Conservation (phyloP, 2,888 invertebrate genomes). For the Torymus tubicola region DNA sequence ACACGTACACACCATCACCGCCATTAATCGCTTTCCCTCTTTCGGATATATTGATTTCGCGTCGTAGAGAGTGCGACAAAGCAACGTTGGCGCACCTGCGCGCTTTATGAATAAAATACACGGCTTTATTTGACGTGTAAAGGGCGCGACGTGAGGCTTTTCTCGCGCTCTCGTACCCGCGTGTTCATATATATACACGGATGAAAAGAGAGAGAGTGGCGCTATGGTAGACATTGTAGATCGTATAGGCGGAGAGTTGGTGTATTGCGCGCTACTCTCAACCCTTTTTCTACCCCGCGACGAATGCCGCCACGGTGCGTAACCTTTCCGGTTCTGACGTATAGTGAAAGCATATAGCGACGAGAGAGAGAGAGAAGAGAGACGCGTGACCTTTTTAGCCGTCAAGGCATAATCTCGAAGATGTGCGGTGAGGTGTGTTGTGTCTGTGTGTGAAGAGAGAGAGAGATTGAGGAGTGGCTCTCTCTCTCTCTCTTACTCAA, state of each 20-base stretch:
- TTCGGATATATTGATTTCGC: slow-evolving; percentile 66
- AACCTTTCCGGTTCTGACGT: too few relatives aligned
- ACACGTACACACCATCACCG: too few relatives aligned
- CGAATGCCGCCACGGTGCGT: too few relatives aligned
- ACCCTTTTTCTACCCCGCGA: too few relatives aligned
- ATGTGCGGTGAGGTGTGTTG: too few relatives aligned
- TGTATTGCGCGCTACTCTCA: too few relatives aligned
- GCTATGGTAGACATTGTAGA: neutral
- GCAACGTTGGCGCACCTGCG: slow-evolving; percentile 52
- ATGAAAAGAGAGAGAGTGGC: slow-evolving; percentile 5
- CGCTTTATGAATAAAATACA: slow-evolving; percentile 72
- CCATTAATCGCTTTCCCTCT: too few relatives aligned
- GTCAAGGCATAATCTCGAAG: slow-evolving; percentile 22
- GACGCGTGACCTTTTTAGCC: slow-evolving; percentile 1
- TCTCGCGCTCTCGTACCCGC: neutral
- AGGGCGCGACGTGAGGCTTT: slow-evolving; percentile 48
- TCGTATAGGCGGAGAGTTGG: neutral
- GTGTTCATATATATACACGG: too few relatives aligned
- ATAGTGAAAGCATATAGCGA: neutral
- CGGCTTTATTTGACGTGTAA: slow-evolving; percentile 64
- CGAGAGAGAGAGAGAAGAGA: neutral
- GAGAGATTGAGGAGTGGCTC: neutral
- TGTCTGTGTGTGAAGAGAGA: too few relatives aligned
- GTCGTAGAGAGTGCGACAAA: slow-evolving; percentile 28
- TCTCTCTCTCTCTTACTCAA: neutral